Evolutionary conservation across 2,888 invertebrate genomes (phyloP), one percentile per base, ranked within the genome.

Genomic region (Spisula solida): DNA sequence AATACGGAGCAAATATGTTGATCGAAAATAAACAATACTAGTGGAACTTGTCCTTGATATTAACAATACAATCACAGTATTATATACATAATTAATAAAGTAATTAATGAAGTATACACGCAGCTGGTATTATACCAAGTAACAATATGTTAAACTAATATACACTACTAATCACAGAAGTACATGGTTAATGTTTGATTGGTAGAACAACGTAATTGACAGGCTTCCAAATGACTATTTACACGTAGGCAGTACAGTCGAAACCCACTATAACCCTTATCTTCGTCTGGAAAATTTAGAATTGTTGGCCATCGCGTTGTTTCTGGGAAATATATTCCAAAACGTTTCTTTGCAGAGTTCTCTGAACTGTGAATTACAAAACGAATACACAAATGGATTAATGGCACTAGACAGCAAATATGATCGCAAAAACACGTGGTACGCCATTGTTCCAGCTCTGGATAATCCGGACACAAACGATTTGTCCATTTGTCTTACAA

Each of bases 361-460:
- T 16, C 94, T 83, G 85, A 95, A 95, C 70, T 94, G 94, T 8
- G 86, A 86, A 81, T 94, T 94, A 70, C 94, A 93, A 55, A 94
- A 92, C 1, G 94, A 94, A 81, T 95, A 95, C 1, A 94, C 93
- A 29, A 95, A 88, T 0, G 95, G 95, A 84, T 95, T 95, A 16
- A 94, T 93, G 16, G 94, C 95, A 92, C 94, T 94, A 79, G 94
- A 94, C 16, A 95, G 75, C 31, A 95, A 84, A 55, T 94, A 94
- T 0, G 95, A 94, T 12, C 95, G 88, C 29, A 94, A 88, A 82
- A 94, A 94, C 18, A 95, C 88, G 70, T 93, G 89, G 60, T 94
- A 90, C 14, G 93, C 90, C 34, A 91, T 92, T 34, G 93, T 88
- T 10, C 90, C 90, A 12, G 89, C 82, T 41, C 91, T 81, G 1